These are phyloP conservation scores for Belonocnema kinseyi DNA, from an alignment of 1,140 invertebrate species.

Conservation along the genomic window DNA sequence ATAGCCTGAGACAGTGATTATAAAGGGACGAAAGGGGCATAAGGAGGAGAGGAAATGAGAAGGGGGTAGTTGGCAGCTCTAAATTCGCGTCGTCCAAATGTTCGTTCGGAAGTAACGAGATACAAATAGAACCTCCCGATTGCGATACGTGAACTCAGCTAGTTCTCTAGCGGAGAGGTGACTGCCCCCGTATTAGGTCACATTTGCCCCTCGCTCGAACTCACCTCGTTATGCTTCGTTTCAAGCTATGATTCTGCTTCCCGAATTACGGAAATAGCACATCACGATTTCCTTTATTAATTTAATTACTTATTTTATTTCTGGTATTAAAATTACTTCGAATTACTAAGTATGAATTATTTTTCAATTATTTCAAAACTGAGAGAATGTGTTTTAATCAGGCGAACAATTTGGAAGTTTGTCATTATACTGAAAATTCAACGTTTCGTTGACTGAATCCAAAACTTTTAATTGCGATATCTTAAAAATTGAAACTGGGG, in stretches of 20 bases:
- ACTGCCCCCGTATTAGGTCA: slow-evolving; percentile 65
- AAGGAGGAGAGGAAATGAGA: slow-evolving; percentile 43
- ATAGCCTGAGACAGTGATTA: slow-evolving; percentile 47
- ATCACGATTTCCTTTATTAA: neutral
- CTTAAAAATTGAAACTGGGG: too few relatives aligned
- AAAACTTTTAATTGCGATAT: too few relatives aligned
- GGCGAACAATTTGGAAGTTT: too few relatives aligned
- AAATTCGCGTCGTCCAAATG: slow-evolving; percentile 53
- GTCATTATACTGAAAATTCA: too few relatives aligned
- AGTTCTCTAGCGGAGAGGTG: slow-evolving; percentile 50
- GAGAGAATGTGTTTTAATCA: too few relatives aligned
- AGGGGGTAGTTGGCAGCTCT: slow-evolving; percentile 47
- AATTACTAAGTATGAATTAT: too few relatives aligned
- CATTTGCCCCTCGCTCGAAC: slow-evolving; percentile 50
- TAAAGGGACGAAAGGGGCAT: slow-evolving; percentile 47
- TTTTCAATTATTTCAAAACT: too few relatives aligned
- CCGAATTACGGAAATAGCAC: slow-evolving; percentile 7
- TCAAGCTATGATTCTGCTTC: neutral
- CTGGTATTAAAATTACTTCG: too few relatives aligned
- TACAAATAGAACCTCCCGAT: slow-evolving; percentile 68
- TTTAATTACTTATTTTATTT: neutral
- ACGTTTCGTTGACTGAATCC: too few relatives aligned
- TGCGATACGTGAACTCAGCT: slow-evolving; percentile 48
- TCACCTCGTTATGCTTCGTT: neutral
- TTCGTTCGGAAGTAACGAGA: slow-evolving; percentile 66